Percentiles rank a stretch among this genome's conserved stretches.
phyloP scores from a whole-genome alignment of 2,113 vertebrate genomes.

The Pionites leucogaster region DNA sequence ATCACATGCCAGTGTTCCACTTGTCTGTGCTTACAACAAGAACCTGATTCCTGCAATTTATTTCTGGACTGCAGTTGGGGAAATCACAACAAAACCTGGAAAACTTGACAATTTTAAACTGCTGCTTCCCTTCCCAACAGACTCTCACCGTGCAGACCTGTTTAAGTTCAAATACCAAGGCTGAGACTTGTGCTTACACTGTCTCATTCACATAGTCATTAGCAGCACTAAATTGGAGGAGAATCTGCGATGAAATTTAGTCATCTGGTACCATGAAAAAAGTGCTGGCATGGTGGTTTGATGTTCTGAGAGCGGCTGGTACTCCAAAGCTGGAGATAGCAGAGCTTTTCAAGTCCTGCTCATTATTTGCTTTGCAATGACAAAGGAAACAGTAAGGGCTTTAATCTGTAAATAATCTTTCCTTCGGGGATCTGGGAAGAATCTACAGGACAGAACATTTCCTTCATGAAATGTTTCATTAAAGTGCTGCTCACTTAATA shows the following conservation, averaged over 20 bases:
- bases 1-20: neutral
- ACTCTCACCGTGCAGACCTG: neutral
- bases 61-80: neutral
- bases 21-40: neutral
- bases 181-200: neutral
- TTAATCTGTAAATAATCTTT: constrained; percentile 6
- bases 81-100: neutral
- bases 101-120: neutral
- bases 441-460: neutral
- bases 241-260: neutral
- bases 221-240: neutral
- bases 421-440: neutral
- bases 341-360: constrained; percentile 35
- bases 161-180: neutral
- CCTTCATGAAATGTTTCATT: neutral
- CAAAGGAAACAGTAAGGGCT: neutral
- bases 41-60: neutral
- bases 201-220: neutral
- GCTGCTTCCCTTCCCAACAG: neutral
- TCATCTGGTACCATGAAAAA: neutral
- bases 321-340: neutral
- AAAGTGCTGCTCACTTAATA: neutral
- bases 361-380: constrained; percentile 6
- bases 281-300: neutral
- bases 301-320: neutral